Conservation (phyloP, 2,113 vertebrate genomes). For the Leucopsar rothschildi region DNA sequence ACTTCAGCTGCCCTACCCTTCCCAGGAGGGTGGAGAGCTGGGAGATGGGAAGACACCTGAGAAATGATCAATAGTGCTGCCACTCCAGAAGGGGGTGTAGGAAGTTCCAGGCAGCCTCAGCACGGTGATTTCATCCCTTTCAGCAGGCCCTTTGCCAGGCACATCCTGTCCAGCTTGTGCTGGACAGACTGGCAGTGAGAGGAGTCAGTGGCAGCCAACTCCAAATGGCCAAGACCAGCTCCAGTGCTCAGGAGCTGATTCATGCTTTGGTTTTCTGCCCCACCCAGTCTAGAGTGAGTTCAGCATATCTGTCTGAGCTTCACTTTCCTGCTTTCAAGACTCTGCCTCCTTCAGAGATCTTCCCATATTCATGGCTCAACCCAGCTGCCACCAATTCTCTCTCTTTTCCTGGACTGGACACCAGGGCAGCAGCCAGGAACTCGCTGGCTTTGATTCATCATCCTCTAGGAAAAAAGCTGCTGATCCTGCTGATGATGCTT, state of each 20-base stretch:
- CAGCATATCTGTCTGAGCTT: neutral
- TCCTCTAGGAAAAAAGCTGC: constrained; percentile 36
- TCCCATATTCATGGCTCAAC: neutral
- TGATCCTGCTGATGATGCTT: neutral
- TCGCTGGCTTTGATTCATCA: constrained; percentile 6
- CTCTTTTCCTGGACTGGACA: constrained; percentile 17
- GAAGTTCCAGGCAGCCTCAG: neutral
- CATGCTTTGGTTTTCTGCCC: constrained; percentile 16
- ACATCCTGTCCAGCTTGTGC: neutral
- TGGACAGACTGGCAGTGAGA: neutral
- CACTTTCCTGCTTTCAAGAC: neutral
- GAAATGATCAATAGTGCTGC: neutral
- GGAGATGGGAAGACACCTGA: neutral
- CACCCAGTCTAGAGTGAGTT: constrained; percentile 24
- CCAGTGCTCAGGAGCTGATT: constrained; percentile 25
- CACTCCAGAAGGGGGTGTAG: neutral
- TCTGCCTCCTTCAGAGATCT: neutral
- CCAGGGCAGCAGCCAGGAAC: constrained; percentile 18
- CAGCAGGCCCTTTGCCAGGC: neutral
- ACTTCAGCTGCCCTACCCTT: neutral
- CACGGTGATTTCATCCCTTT: neutral
- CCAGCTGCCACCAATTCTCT: neutral
- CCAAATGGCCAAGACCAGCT: constrained; percentile 4
- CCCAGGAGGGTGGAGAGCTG: neutral
- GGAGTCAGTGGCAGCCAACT: neutral